Conservation (phyloP, 2,797 vertebrate species). For the Synanceia verrucosa region DNA sequence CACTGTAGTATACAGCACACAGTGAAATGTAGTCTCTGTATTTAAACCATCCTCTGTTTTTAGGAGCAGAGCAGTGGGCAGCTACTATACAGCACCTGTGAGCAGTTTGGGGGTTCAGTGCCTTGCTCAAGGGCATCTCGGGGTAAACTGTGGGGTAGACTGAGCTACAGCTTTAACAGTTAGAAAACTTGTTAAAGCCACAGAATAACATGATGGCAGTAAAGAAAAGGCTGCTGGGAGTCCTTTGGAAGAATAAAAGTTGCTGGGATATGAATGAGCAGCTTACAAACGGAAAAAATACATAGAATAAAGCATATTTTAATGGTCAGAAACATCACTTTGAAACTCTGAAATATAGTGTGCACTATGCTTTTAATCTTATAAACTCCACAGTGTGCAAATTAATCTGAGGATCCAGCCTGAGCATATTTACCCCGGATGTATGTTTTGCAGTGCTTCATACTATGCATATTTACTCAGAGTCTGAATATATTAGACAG, state of each 20-base stretch:
- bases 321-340: not conserved
- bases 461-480: constrained; percentile 52
- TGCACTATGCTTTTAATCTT: constrained; percentile 16
- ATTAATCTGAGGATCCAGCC: constrained; percentile 27
- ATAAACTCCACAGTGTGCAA: constrained; percentile 25
- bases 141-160: not conserved
- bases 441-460: constrained; percentile 38
- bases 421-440: constrained; percentile 34
- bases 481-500: constrained; percentile 47
- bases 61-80: not conserved
- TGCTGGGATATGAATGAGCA: constrained; percentile 27
- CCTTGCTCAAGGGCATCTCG: not conserved
- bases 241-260: constrained; percentile 44
- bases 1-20: not conserved
- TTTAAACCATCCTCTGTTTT: not conserved
- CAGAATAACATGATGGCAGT: constrained; percentile 49
- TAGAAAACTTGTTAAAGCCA: constrained; percentile 48
- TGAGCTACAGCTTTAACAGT: not conserved
- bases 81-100: not conserved
- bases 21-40: not conserved
- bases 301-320: not conserved
- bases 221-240: constrained; percentile 43
- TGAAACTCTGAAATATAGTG: not conserved
- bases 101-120: not conserved
- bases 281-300: not conserved